Evolutionary conservation across 2,888 invertebrate genomes (phyloP), one percentile per base, ranked within the genome.

Genomic region (Sepiola atlantica): DNA sequence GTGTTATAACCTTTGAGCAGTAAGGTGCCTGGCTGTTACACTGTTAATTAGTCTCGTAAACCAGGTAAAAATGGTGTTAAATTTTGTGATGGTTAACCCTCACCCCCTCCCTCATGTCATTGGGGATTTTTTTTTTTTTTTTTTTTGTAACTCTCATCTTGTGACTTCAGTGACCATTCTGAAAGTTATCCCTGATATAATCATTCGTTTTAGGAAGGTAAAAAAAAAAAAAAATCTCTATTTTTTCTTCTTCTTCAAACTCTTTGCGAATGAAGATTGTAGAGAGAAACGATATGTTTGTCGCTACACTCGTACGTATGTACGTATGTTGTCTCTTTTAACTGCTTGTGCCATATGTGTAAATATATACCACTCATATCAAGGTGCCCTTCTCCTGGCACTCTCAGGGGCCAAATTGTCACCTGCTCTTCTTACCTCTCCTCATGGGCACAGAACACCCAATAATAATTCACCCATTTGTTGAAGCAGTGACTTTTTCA

Each of bases 351-450:
- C n/a, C 77, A 77, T 77, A 77, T 57, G 61, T 61, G 61, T 61
- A 24, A n/a, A n/a, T 77, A n/a, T 32, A 77, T 77, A n/a, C n/a
- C n/a, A 77, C 14, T 77, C 77, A 77, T 77, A 32, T 77, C 77
- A 77, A 77, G 77, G 77, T 77, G 77, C n/a, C 77, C 77, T 77
- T 32, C 77, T 77, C 77, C 77, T 32, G 77, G 77, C 77, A 77
- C n/a, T 77, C n/a, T 77, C 77, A 77, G 77, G 77, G 77, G 77
- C 77, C n/a, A 77, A 77, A 77, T 32, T 77, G 77, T 77, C 77
- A 77, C n/a, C 14, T 77, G 77, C 77, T 77, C n/a, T 45, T 45
- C 8, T 77, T 77, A 77, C 77, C n/a, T n/a, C 16, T 16, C 77
- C 77, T 16, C 77, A 32, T 77, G 77, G 77, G 32, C 77, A 8